A percentile compares a stretch with the other conserved stretches of the same genome.
These are phyloP conservation scores for Heliothis virescens DNA, from an alignment of 1,140 invertebrate species.

Conservation along the genomic window DNA sequence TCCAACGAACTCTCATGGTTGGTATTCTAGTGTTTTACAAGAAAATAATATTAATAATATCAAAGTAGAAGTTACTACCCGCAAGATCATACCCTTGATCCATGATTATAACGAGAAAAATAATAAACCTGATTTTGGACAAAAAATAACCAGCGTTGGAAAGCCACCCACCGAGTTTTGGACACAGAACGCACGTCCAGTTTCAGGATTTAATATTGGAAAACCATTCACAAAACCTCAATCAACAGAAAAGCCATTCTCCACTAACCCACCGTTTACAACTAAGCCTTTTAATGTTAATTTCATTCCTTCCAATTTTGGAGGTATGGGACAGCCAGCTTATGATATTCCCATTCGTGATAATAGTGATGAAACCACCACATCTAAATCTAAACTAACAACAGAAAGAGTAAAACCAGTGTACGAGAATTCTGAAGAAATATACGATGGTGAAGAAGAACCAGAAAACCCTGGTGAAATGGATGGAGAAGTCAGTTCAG, in stretches of 20 bases:
- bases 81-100: slow-evolving; percentile 80
- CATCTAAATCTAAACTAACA: slow-evolving; percentile 52
- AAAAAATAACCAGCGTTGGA: slow-evolving; percentile 77
- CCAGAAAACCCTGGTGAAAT: slow-evolving; percentile 64
- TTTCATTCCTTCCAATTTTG: slow-evolving; percentile 75
- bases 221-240: slow-evolving; percentile 76
- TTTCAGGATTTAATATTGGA: slow-evolving; percentile 69
- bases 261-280: slow-evolving; percentile 57
- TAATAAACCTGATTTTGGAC: slow-evolving; percentile 70
- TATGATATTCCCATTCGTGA: slow-evolving; percentile 83
- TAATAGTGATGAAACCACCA: slow-evolving; percentile 73
- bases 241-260: slow-evolving; percentile 31
- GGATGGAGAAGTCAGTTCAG: slow-evolving; percentile 80
- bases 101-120: slow-evolving; percentile 72
- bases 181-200: slow-evolving; percentile 59
- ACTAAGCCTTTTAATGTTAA: slow-evolving; percentile 71
- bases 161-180: slow-evolving; percentile 69
- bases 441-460: slow-evolving; percentile 79
- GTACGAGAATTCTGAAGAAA: slow-evolving; percentile 81
- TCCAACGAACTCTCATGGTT: slow-evolving; percentile 80
- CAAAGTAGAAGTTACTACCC: slow-evolving; percentile 77
- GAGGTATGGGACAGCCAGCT: slow-evolving; percentile 72
- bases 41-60: slow-evolving; percentile 76
- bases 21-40: slow-evolving; percentile 79
- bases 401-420: slow-evolving; percentile 68